Evolutionary conservation across 2,797 vertebrate species (phyloP), one percentile per base, ranked within the genome.

Genomic region (Enteromius treurensis): DNA sequence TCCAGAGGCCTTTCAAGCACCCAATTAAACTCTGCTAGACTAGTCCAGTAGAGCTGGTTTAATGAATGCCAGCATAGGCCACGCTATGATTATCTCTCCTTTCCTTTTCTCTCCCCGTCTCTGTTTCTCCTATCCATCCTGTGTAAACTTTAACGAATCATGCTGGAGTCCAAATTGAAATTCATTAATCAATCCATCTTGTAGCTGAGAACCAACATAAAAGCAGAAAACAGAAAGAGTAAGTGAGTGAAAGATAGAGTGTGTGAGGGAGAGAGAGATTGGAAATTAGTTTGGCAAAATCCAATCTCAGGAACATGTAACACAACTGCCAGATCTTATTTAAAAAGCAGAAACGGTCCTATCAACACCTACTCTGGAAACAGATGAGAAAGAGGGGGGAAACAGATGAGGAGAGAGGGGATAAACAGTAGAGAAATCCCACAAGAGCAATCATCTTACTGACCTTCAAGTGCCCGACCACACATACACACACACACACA

Each of bases 301-400:
- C 85, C 85, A 89, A 88, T 89, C 84, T 87, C 79, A 51, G 77
- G 79, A 77, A 83, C 86, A 76, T 86, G 88, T 82, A 84, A 75
- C 80, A 67, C 80, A 83, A 88, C 73, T 88, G 85, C 81, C 86
- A 65, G 84, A 84, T 77, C 85, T 82, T 87, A 89, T 88, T 89
- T 88, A 89, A 87, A 81, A 89, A 75, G 69, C 79, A 87, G 82
- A 75, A 85, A 82, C 55, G 47, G 69, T 79, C 85, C 80, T 81
- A 88, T 86, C 85, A 86, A 85, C 88, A 73, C 86, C 73, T 62
- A 65, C 76, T 45, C 85, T 62, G 62, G 55, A 82, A 88, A 55
- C 64, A 49, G 42, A 74, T 77, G 78, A 77, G 74, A 71, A 58
- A 47, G 80, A 55, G 40, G 77, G 40, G 40, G 17, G 32, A 34